Percentiles rank a stretch among this genome's conserved stretches.
These are phyloP conservation scores for Notolabrus celidotus DNA, from an alignment of 2,797 vertebrate genomes.

Conservation along the genomic window DNA sequence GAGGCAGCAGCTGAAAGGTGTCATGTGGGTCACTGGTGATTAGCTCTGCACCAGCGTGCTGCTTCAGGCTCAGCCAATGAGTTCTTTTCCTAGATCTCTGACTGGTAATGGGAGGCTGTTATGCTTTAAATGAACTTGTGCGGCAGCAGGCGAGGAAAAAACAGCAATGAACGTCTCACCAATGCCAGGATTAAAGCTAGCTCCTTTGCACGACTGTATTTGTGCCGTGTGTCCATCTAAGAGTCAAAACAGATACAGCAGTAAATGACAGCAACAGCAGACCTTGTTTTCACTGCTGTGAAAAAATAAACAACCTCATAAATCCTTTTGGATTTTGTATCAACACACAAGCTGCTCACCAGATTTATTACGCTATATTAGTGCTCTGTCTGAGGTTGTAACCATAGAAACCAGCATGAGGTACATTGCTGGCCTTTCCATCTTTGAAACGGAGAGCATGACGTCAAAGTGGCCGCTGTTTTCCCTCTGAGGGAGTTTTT, in stretches of 20 bases:
- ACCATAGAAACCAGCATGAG: constrained; percentile 79
- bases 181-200: constrained; percentile 78
- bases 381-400: constrained; percentile 72
- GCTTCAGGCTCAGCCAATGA: constrained; percentile 51
- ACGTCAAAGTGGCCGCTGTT: constrained; percentile 78
- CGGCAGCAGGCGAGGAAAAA: constrained; percentile 71
- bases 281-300: constrained; percentile 49
- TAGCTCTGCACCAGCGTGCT: constrained; percentile 49
- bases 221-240: constrained; percentile 63
- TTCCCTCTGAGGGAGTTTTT: constrained; percentile 68
- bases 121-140: constrained; percentile 68
- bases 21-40: constrained; percentile 67
- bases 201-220: constrained; percentile 73
- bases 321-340: constrained; percentile 63
- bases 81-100: constrained; percentile 45
- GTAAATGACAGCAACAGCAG: constrained; percentile 43
- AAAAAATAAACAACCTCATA: constrained; percentile 63
- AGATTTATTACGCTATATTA: constrained; percentile 69
- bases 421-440: constrained; percentile 72
- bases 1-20: constrained; percentile 58
- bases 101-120: constrained; percentile 61
- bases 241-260: constrained; percentile 71
- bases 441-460: constrained; percentile 70
- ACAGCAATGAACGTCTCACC: constrained; percentile 77
- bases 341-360: constrained; percentile 64